phyloP scores from a whole-genome alignment of 2,888 invertebrate genomes.

The Electrophaes corylata region DNA sequence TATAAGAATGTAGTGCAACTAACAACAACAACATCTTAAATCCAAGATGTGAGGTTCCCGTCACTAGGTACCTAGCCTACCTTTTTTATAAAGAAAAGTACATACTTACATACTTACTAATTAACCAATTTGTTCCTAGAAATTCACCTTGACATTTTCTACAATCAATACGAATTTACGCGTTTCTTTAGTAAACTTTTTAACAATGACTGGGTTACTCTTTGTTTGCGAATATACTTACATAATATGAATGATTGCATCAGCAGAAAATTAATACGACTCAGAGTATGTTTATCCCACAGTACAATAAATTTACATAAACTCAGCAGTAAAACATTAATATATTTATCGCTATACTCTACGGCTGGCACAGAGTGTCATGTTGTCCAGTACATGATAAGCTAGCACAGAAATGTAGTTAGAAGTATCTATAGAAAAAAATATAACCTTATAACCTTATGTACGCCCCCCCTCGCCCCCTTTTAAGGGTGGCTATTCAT shows the following conservation, averaged over 20 bases:
- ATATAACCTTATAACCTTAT: too few relatives aligned
- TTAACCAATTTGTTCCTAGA: too few relatives aligned
- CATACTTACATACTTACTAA: too few relatives aligned
- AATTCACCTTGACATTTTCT: background rate
- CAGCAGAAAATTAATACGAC: constrained; percentile 37
- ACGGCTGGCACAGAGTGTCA: constrained; percentile 53
- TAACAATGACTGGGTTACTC: background rate
- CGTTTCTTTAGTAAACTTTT: background rate
- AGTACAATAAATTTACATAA: constrained; percentile 68
- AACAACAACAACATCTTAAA: too few relatives aligned
- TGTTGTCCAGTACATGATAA: constrained; percentile 55
- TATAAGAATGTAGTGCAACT: too few relatives aligned
- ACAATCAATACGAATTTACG: background rate
- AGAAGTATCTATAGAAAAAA: background rate
- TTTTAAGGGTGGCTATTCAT: too few relatives aligned
- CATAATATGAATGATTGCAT: constrained; percentile 27
- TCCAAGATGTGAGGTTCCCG: too few relatives aligned
- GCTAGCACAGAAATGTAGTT: constrained; percentile 31
- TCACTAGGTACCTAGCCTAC: too few relatives aligned
- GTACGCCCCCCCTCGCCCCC: too few relatives aligned
- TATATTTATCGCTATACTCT: constrained; percentile 61
- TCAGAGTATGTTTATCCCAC: constrained; percentile 52
- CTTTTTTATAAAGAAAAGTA: too few relatives aligned
- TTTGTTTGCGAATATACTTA: constrained; percentile 20
- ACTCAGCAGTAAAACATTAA: constrained; percentile 45